Evolutionary conservation across 2,797 vertebrate genomes (phyloP), one percentile per base, ranked within the genome.

Genomic region (Galago senegalensis): DNA sequence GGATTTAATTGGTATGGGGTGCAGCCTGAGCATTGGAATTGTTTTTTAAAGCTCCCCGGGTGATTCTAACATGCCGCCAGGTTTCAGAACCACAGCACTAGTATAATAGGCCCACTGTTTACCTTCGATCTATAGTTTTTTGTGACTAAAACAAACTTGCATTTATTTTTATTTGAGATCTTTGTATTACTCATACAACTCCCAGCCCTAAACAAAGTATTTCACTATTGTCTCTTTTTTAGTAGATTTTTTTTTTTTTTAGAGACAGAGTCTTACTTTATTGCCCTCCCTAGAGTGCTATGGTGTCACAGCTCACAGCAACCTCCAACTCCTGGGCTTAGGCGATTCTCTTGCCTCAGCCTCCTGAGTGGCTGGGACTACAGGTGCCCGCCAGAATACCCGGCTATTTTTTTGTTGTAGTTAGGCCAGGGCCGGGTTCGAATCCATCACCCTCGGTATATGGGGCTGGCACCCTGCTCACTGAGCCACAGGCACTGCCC

Each of bases 101-200:
- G 40, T 61, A 60, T 60, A 94, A 89, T 46, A 90, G 53, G 21
- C 58, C 43, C n/a, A 65, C 58, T 95, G 40, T 95, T 93, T 61
- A 49, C 86, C 56, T 96, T 69, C 23, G n/a, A 53, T 65, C 43
- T 91, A 5, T 53, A 61, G 27, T 75, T 83, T 79, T 95, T 65
- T 80, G 65, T 92, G 73, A 93, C 89, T 82, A 46, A 93, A 83
- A 87, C 69, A 37, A 61, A 76, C 56, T 87, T 87, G 63, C 14
- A 10, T 31, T 43, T 73, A 56, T 86, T 94, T 91, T 95, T 73
- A 75, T 81, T 87, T 86, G 27, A 20, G 0, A 40, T 82, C 73
- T 17, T 58, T 53, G 1, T 70, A 8, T 86, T 34, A 14, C 37
- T 93, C 77, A 46, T 8, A 70, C 23, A 90, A 82, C 34, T 91